Evolutionary conservation across 2,888 invertebrate species (phyloP).

Genomic region (Mechanitis mazaeus): DNA sequence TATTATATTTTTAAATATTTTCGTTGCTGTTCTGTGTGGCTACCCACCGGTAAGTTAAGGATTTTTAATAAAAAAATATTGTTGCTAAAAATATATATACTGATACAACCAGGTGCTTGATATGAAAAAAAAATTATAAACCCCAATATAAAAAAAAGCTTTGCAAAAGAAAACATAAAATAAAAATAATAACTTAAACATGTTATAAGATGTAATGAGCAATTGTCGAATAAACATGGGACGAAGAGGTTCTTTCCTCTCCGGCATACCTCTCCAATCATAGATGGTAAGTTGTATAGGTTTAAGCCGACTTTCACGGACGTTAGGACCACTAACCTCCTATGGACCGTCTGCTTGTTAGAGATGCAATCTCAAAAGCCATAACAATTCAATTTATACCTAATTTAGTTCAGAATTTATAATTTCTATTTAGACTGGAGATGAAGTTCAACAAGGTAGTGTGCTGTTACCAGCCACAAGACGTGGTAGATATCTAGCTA

Average conservation of each 20-base stretch:
- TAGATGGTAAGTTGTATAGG: too few relatives aligned
- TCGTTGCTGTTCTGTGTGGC: slow-evolving; percentile 10
- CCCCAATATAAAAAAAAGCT: too few relatives aligned
- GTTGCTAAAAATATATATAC: neutral
- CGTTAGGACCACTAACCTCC: too few relatives aligned
- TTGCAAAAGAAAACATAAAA: too few relatives aligned
- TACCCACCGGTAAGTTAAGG: slow-evolving; percentile 21
- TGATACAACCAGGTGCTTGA: too few relatives aligned
- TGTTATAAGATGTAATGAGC: too few relatives aligned
- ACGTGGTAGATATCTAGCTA: slow-evolving; percentile 61
- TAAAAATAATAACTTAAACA: too few relatives aligned
- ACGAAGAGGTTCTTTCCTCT: too few relatives aligned
- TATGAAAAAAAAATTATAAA: too few relatives aligned
- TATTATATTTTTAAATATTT: slow-evolving; percentile 11
- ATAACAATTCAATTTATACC: neutral
- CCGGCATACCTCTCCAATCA: too few relatives aligned
- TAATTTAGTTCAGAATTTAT: neutral
- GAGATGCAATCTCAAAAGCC: neutral
- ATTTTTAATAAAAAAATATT: neutral
- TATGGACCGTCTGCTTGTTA: neutral
- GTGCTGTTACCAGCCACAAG: slow-evolving; percentile 60
- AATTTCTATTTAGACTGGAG: slow-evolving; percentile 43
- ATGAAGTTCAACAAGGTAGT: slow-evolving; percentile 56
- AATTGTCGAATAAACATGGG: too few relatives aligned
- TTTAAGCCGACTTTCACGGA: too few relatives aligned